Percentiles rank a stretch among this genome's conserved stretches.
Evolutionary conservation across 2,888 invertebrate genomes (phyloP).

Genomic region (Meteorus colon): DNA sequence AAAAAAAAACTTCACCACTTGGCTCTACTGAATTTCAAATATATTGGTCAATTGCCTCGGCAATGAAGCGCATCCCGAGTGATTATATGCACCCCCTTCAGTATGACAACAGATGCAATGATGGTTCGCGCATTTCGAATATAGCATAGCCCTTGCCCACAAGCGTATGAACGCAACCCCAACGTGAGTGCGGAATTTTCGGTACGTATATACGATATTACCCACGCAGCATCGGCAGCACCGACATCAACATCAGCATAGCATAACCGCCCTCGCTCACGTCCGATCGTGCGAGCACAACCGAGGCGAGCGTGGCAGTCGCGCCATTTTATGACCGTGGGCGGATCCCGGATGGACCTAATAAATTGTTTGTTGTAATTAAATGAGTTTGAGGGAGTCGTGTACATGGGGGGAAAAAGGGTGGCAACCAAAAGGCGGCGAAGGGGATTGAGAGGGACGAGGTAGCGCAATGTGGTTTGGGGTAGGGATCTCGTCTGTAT

Average conservation of each 20-base stretch:
- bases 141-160: not conserved
- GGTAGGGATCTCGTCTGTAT: slow-evolving; percentile 27
- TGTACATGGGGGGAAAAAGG: slow-evolving; percentile 64
- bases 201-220: slow-evolving; percentile 23
- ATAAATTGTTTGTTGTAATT: slow-evolving; percentile 74
- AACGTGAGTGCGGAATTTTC: slow-evolving; percentile 24
- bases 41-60: slow-evolving; percentile 31
- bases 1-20: not conserved
- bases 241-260: slow-evolving; percentile 10
- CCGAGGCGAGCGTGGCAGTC: slow-evolving; percentile 48
- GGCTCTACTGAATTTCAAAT: slow-evolving; percentile 22
- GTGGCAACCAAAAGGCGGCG: slow-evolving; percentile 42
- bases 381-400: slow-evolving; percentile 72
- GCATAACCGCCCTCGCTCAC: slow-evolving; percentile 10
- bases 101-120: slow-evolving; percentile 54
- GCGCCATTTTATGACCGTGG: slow-evolving; percentile 63
- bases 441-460: slow-evolving; percentile 49
- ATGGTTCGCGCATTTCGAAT: slow-evolving; percentile 38
- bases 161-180: slow-evolving; percentile 34
- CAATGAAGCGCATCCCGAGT: slow-evolving; percentile 36
- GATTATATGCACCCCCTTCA: slow-evolving; percentile 44
- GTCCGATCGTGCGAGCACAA: slow-evolving; percentile 43
- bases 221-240: slow-evolving; percentile 14
- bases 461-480: slow-evolving; percentile 24
- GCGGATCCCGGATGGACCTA: slow-evolving; percentile 70